phyloP scores from a whole-genome alignment of 2,797 vertebrate species.

The Melanotaenia boesemani region DNA sequence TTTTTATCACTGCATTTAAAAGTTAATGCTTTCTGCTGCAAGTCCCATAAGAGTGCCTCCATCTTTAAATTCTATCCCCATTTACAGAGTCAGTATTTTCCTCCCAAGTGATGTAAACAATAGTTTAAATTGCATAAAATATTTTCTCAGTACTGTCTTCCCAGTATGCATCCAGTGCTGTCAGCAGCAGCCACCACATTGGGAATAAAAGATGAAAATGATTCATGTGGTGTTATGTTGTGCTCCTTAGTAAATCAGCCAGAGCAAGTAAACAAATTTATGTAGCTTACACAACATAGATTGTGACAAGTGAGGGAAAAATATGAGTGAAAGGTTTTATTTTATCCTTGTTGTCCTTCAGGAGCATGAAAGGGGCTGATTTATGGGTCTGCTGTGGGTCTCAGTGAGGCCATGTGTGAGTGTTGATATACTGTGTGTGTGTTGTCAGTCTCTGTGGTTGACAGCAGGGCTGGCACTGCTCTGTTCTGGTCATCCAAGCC shows the following conservation, averaged over 20 bases:
- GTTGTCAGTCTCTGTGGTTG: constrained; percentile 34
- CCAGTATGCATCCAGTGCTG: constrained; percentile 61
- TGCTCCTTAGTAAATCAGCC: constrained; percentile 72
- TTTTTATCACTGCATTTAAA: background rate
- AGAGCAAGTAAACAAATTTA: constrained; percentile 77
- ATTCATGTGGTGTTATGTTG: constrained; percentile 76
- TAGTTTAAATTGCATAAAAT: constrained; percentile 47
- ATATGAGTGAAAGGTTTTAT: constrained; percentile 63
- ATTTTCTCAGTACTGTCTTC: constrained; percentile 50
- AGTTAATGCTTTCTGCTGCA: background rate
- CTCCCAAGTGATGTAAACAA: constrained; percentile 40
- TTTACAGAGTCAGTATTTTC: constrained; percentile 21
- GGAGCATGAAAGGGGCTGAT: constrained; percentile 60
- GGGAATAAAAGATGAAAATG: constrained; percentile 66
- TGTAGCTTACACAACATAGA: constrained; percentile 60
- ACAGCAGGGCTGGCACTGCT: constrained; percentile 33
- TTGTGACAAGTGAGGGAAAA: constrained; percentile 49
- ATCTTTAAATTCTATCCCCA: constrained; percentile 29
- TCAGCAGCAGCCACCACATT: constrained; percentile 50
- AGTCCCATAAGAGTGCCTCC: constrained; percentile 28
- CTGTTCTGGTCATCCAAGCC: constrained; percentile 37
- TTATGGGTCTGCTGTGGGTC: constrained; percentile 54
- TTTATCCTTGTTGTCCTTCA: constrained; percentile 77
- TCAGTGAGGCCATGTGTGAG: constrained; percentile 21
- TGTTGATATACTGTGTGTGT: constrained; percentile 21